Conservation (phyloP, 1,140 invertebrate genomes). For the Macrobrachium nipponense region DNA sequence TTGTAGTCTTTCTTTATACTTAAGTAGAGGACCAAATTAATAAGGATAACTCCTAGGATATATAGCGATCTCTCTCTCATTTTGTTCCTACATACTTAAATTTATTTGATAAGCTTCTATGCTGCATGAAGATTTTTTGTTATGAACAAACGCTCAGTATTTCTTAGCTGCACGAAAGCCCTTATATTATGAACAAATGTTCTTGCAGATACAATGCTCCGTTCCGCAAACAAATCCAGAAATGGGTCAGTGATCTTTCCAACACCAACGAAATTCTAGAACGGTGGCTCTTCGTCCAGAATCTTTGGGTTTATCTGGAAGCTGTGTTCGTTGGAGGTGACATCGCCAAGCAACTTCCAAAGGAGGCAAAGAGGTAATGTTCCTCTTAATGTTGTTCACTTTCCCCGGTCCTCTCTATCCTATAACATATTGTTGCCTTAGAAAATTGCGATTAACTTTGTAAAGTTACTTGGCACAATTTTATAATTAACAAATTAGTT, state of each 20-base stretch:
- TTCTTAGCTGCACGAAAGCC: too few relatives aligned
- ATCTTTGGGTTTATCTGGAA: conserved; percentile 98
- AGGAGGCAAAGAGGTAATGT: conserved; percentile 83
- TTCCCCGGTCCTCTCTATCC: too few relatives aligned
- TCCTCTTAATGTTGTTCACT: background rate
- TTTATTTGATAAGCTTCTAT: background rate
- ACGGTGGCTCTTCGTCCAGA: conserved; percentile 95
- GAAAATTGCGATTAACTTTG: too few relatives aligned
- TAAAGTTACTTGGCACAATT: background rate
- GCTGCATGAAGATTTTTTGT: background rate
- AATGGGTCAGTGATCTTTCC: conserved; percentile 93
- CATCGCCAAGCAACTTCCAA: conserved; percentile 96
- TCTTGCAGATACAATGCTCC: conserved; percentile 89
- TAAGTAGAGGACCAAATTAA: too few relatives aligned
- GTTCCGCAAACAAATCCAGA: conserved; percentile 95
- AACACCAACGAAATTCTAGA: conserved; percentile 97
- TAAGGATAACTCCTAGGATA: too few relatives aligned
- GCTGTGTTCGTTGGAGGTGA: conserved; percentile 98
- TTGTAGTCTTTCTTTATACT: too few relatives aligned
- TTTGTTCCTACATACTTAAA: too few relatives aligned
- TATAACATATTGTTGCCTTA: too few relatives aligned
- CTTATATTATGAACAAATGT: conserved; percentile 39
- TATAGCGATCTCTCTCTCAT: too few relatives aligned
- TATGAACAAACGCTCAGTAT: too few relatives aligned
- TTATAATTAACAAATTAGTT: background rate